Conservation (phyloP, 2,797 vertebrate genomes). For the Hirundo rustica region DNA sequence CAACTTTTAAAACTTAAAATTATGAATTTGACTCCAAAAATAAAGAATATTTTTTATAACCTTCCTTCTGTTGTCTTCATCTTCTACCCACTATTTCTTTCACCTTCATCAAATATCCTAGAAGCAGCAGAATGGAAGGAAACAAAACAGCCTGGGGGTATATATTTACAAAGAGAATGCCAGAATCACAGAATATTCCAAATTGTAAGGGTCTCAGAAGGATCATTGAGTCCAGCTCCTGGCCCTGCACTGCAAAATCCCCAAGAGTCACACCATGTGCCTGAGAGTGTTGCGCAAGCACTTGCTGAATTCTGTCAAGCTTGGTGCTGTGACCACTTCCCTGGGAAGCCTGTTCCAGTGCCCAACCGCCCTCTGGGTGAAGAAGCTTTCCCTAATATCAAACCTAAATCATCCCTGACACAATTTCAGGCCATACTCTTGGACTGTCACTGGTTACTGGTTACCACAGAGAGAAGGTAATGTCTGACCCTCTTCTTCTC, state of each 20-base stretch:
- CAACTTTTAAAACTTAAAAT: not conserved
- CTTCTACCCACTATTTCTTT: not conserved
- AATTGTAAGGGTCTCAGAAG: not conserved
- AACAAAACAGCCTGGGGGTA: not conserved
- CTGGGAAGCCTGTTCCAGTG: not conserved
- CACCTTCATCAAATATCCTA: not conserved
- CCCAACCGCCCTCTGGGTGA: fast-evolving
- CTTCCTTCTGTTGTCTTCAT: not conserved
- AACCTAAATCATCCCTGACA: not conserved
- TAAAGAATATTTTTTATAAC: not conserved
- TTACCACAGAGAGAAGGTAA: not conserved
- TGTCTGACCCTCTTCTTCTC: not conserved
- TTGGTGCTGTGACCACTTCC: not conserved
- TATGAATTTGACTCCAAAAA: not conserved
- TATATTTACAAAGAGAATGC: not conserved
- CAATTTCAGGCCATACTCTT: too few species aligned
- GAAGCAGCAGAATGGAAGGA: not conserved
- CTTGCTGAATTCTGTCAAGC: not conserved
- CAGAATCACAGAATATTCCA: not conserved
- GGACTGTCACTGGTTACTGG: not conserved
- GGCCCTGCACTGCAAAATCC: not conserved
- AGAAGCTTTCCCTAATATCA: not conserved
- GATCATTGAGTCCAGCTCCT: not conserved
- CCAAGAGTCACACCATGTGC: too few species aligned
- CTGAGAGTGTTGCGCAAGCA: too few species aligned